Conservation (phyloP, 2,797 vertebrate genomes). For the Orientallactaga sibirica region DNA sequence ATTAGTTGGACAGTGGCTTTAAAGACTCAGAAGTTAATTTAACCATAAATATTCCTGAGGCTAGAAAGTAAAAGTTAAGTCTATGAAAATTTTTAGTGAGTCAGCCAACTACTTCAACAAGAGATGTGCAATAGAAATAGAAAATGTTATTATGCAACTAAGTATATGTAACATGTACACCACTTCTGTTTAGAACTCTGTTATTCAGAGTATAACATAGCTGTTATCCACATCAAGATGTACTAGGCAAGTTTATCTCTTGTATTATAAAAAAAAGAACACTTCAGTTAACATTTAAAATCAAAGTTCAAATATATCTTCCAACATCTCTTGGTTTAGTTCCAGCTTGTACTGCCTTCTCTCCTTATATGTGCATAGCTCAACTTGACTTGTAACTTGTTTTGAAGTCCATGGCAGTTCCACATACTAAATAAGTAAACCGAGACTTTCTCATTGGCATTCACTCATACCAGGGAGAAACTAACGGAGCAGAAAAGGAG, state of each 20-base stretch:
- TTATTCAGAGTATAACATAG: background rate
- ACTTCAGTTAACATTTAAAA: conserved; percentile 9
- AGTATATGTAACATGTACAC: background rate
- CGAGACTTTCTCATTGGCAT: background rate
- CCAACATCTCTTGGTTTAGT: background rate
- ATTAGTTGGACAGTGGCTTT: conserved; percentile 14
- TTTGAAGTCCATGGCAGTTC: background rate
- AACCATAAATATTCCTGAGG: conserved; percentile 7
- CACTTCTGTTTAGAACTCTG: background rate
- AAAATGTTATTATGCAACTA: conserved; percentile 34
- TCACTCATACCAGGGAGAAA: background rate
- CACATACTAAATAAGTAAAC: background rate
- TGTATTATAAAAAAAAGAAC: conserved; percentile 14
- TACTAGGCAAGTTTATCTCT: conserved; percentile 36
- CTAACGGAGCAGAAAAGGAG: background rate
- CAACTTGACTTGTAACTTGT: background rate
- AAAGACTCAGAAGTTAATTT: conserved; percentile 35
- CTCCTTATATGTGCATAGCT: background rate
- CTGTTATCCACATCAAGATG: conserved; percentile 10
- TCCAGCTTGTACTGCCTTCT: background rate
- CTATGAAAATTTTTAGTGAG: background rate
- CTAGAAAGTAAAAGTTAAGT: conserved; percentile 29
- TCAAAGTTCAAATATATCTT: conserved; percentile 37
- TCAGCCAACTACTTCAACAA: conserved; percentile 42
- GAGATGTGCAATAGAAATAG: conserved; percentile 12